Percentiles rank a stretch among this genome's conserved stretches.
Conservation (phyloP, 35 echinoderm and acorn worm species). For the Diadema setosum region DNA sequence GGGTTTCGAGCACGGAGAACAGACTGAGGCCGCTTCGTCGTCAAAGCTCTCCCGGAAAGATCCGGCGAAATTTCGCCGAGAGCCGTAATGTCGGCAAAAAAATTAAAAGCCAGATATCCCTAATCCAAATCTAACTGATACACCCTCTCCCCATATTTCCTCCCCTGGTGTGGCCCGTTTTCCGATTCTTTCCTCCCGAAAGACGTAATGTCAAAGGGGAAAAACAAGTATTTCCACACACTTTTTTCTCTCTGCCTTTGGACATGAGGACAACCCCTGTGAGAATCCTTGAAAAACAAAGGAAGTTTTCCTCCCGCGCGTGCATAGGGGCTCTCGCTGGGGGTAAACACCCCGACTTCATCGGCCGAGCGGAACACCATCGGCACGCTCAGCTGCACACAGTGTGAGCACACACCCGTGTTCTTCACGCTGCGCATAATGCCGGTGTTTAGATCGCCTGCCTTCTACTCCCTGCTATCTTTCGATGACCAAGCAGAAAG, state of each 20-base stretch:
- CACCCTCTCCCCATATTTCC: neutral
- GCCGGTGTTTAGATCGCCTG: too few relatives aligned
- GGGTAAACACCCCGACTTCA: neutral
- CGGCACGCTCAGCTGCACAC: neutral
- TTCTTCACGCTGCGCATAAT: too few relatives aligned
- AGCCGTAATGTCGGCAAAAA: conserved; percentile 2
- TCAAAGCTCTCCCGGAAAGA: neutral
- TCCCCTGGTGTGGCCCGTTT: neutral
- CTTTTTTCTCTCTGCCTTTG: neutral
- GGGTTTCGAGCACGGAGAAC: too few relatives aligned
- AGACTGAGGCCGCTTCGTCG: neutral
- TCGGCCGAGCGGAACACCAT: neutral
- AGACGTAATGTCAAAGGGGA: neutral
- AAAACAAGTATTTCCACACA: too few relatives aligned
- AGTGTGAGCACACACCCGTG: too few relatives aligned
- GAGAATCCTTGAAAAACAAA: too few relatives aligned
- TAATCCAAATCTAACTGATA: neutral
- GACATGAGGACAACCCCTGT: neutral
- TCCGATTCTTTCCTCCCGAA: neutral
- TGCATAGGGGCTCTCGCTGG: neutral
- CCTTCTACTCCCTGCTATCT: too few relatives aligned
- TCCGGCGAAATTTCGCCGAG: neutral
- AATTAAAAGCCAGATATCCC: neutral
- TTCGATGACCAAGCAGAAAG: too few relatives aligned
- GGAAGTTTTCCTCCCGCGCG: neutral